Evolutionary conservation across 1,140 invertebrate species (phyloP), one percentile per base, ranked within the genome.

Genomic region (Berghia stephanieae): DNA sequence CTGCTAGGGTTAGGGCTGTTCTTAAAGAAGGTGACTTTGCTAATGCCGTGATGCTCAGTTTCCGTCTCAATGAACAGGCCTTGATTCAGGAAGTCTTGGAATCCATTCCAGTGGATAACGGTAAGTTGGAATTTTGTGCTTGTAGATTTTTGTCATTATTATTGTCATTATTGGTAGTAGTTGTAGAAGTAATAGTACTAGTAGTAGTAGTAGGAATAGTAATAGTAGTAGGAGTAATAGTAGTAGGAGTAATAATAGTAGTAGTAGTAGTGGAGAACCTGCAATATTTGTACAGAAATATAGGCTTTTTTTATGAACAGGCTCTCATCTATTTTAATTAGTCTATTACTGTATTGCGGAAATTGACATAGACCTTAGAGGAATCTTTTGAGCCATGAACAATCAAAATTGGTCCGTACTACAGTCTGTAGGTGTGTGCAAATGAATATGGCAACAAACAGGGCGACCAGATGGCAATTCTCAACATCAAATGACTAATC

Each of bases 1-100:
- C 96, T 1, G 79, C 77, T 31, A 84, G 79, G 60, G 84, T 90
- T 21, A 92, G 91, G 80, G 86, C 92, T 69, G 92, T 92, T 1
- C 86, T 97, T 24, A 81, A 89, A 1, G 89, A 93, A 24, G 87
- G 91, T 66, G 92, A 95, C 44, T 95, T 93, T 83, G 87, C 91
- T 1, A 91, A 91, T 86, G 96, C 96, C 24, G 86, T 99, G 1
- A 93, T 96, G 84, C 94, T 95, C 91, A 92, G 96, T 13, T 89
- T 99, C 44, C 94, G 94, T 85, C 90, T 99, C 6, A 98, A 98
- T 90, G 95, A 98, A 85, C 90, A 92, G 44, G 87, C 91, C 49
- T 84, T 97, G 6, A 94, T 96, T 72, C 92, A 93, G 81, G 92
- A 96, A 90, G 94, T 95, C n/a, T 86, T 99, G 21, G 97, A 99